These are phyloP conservation scores for Lacanobia oleracea DNA, from an alignment of 2,888 invertebrate genomes.

Conservation along the genomic window DNA sequence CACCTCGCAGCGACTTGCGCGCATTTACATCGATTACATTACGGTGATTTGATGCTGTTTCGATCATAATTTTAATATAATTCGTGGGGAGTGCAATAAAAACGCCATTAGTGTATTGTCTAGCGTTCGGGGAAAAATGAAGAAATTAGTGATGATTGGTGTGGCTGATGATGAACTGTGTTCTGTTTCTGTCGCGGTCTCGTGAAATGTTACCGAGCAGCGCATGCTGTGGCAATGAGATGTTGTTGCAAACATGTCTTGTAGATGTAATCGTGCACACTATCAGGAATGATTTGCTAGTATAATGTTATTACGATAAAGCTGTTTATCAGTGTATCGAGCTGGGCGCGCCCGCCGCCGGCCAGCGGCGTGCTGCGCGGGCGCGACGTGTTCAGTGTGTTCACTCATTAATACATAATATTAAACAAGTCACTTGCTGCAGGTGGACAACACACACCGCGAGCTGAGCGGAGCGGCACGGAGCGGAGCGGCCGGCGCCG, in stretches of 20 bases:
- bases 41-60: conserved; percentile 75
- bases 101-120: conserved; percentile 72
- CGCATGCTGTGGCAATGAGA: conserved; percentile 1
- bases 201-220: background rate
- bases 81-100: conserved; percentile 70
- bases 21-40: conserved; percentile 71
- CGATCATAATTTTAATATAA: conserved; percentile 78
- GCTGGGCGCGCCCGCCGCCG: conserved; percentile 44
- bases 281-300: conserved; percentile 45
- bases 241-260: conserved; percentile 4
- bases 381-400: conserved; percentile 37
- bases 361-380: background rate
- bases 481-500: conserved; percentile 30
- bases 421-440: conserved; percentile 28
- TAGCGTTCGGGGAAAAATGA: conserved; percentile 55
- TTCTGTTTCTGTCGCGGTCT: background rate
- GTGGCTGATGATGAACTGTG: conserved; percentile 20
- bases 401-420: conserved; percentile 25
- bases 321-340: conserved; percentile 38
- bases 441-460: conserved; percentile 1
- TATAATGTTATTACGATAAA: conserved; percentile 43
- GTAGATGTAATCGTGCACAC: conserved; percentile 27
- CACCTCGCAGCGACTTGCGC: conserved; percentile 66
- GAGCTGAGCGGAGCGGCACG: conserved; percentile 6
- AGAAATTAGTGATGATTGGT: conserved; percentile 66